Evolutionary conservation across 2,113 vertebrate species (phyloP).

Genomic region (Chlamydotis undulata): DNA sequence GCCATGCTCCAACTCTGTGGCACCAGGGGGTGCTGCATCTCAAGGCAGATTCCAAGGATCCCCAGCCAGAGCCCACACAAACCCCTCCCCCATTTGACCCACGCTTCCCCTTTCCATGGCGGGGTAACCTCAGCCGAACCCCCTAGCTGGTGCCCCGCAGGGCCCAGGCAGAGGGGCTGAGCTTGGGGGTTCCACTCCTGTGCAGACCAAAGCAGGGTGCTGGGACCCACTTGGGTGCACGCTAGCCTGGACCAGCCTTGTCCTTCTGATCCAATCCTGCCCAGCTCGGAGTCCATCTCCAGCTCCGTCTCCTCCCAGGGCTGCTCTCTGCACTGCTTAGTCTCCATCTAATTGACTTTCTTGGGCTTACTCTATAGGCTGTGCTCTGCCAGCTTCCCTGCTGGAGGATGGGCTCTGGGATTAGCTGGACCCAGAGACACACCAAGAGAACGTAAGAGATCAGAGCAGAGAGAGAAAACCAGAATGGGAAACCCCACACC

Average conservation of each 20-base stretch:
- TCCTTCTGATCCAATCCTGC: background rate
- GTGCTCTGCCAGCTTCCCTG: background rate
- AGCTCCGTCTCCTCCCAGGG: background rate
- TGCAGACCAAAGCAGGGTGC: background rate
- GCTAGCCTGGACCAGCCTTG: background rate
- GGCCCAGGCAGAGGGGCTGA: background rate
- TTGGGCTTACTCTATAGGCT: background rate
- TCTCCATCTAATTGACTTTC: constrained; percentile 35
- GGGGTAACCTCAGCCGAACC: background rate
- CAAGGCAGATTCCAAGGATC: background rate
- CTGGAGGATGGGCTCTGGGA: background rate
- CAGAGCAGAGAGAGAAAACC: background rate
- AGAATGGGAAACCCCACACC: rapidly evolving
- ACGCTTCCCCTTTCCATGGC: background rate
- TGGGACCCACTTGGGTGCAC: background rate
- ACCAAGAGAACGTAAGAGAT: background rate
- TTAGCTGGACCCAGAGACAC: background rate
- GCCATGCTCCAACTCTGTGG: rapidly evolving
- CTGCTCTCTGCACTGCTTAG: background rate
- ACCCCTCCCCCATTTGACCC: background rate
- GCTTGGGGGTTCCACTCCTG: background rate
- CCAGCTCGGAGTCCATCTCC: background rate
- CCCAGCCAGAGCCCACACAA: background rate
- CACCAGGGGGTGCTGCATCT: background rate
- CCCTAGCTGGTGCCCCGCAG: background rate